Evolutionary conservation across 2,888 invertebrate species (phyloP).

Genomic region (Phyto melanocephala): DNA sequence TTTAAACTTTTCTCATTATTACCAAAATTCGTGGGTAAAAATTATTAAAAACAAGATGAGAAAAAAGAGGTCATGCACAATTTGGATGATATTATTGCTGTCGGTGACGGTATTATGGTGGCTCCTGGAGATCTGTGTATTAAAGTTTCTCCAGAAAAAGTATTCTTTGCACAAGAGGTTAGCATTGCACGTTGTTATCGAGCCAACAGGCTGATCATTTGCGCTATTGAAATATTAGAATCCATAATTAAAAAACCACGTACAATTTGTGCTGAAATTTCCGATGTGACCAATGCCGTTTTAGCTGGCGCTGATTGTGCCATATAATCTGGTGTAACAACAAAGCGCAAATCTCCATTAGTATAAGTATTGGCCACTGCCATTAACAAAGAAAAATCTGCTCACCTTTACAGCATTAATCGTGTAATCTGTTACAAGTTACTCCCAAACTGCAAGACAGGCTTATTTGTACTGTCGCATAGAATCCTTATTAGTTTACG

Average conservation of each 20-base stretch:
- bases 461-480: constrained; percentile 95
- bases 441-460: no score
- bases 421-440: constrained; percentile 93
- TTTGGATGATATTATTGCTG: constrained; percentile 94
- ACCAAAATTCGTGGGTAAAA: constrained; percentile 91
- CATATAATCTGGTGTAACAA: constrained; percentile 99
- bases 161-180: constrained; percentile 98
- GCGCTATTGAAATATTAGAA: constrained; percentile 99
- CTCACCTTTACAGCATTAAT: constrained; percentile 95
- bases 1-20: constrained; percentile 98
- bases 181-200: constrained; percentile 99
- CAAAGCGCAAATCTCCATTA: constrained; percentile 96
- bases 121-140: constrained; percentile 98
- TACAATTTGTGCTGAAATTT: constrained; percentile 96
- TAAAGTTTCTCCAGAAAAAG: constrained; percentile 98
- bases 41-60: constrained; percentile 99
- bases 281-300: constrained; percentile 98
- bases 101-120: constrained; percentile 98
- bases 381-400: constrained; percentile 81
- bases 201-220: constrained; percentile 97
- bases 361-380: constrained; percentile 95
- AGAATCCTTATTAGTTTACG: constrained; percentile 91
- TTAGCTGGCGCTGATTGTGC: constrained; percentile 99
- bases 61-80: constrained; percentile 98
- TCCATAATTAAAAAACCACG: constrained; percentile 99